Conservation (phyloP, 2,888 invertebrate genomes). For the Papilio protenor region DNA sequence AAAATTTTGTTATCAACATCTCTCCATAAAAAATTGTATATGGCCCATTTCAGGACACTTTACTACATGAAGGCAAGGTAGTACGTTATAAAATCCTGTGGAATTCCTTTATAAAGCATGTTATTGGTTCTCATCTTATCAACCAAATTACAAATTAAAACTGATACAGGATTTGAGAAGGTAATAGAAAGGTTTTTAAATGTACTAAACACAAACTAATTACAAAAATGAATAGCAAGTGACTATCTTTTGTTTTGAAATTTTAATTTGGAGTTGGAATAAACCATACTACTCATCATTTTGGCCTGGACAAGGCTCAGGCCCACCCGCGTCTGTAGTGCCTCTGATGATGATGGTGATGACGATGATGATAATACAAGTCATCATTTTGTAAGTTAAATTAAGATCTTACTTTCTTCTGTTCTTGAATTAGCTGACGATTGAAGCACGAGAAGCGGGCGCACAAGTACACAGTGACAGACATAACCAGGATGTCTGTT, state of each 20-base stretch:
- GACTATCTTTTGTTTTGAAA: background rate
- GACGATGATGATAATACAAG: no score
- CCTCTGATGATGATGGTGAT: no score
- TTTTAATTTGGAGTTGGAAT: background rate
- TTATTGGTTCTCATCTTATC: background rate
- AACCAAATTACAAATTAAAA: background rate
- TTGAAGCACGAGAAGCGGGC: conserved; percentile 33
- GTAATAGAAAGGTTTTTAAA: background rate
- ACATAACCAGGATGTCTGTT: conserved; percentile 32
- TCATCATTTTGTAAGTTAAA: background rate
- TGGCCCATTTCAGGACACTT: background rate
- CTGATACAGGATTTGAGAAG: background rate
- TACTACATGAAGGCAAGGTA: background rate
- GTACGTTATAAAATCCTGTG: background rate
- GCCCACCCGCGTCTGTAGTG: no score
- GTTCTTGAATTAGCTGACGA: conserved; percentile 6
- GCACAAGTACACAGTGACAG: conserved; percentile 28
- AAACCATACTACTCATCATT: background rate
- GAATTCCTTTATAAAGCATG: background rate
- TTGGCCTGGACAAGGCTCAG: no score
- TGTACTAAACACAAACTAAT: background rate
- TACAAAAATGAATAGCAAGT: background rate
- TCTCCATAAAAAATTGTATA: background rate
- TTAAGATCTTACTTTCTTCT: conserved; percentile 28
- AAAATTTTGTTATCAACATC: background rate